phyloP scores from a whole-genome alignment of 2,888 invertebrate genomes.

The Luffia ferchaultella region DNA sequence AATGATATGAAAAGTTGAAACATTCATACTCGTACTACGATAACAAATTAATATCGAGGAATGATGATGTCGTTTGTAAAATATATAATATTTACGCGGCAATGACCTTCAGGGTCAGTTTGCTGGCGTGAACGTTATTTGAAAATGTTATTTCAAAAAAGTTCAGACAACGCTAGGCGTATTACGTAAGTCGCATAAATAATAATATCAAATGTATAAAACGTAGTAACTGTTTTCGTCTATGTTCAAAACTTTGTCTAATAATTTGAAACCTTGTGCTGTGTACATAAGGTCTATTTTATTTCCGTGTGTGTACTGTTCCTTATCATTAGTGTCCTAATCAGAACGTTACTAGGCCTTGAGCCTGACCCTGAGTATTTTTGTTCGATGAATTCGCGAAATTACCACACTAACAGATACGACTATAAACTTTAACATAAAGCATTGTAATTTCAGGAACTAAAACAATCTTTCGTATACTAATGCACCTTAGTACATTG shows the following conservation, averaged over 20 bases:
- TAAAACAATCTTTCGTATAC: too few relatives aligned
- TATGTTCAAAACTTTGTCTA: constrained; percentile 2
- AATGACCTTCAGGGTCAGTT: not conserved
- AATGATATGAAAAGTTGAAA: too few relatives aligned
- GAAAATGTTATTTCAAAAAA: not conserved
- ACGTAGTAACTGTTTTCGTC: constrained; percentile 47
- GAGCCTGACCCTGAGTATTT: constrained; percentile 62
- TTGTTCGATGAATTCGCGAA: constrained; percentile 61
- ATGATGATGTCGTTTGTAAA: not conserved
- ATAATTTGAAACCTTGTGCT: constrained; percentile 3
- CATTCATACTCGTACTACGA: too few relatives aligned
- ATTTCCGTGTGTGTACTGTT: not conserved
- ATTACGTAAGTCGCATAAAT: constrained; percentile 33
- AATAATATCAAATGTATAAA: constrained; percentile 34
- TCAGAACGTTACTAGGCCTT: constrained; percentile 58
- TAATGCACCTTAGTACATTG: too few relatives aligned
- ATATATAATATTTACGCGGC: not conserved
- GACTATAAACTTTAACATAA: constrained; percentile 10
- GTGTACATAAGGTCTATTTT: not conserved
- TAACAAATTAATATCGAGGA: too few relatives aligned
- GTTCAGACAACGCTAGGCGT: constrained; percentile 11
- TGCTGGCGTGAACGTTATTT: not conserved
- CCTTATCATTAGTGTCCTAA: constrained; percentile 34
- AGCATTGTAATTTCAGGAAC: too few relatives aligned
- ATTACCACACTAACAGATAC: constrained; percentile 6